Evolutionary conservation across 2,113 vertebrate genomes (phyloP).

Genomic region (Eurypyga helias): DNA sequence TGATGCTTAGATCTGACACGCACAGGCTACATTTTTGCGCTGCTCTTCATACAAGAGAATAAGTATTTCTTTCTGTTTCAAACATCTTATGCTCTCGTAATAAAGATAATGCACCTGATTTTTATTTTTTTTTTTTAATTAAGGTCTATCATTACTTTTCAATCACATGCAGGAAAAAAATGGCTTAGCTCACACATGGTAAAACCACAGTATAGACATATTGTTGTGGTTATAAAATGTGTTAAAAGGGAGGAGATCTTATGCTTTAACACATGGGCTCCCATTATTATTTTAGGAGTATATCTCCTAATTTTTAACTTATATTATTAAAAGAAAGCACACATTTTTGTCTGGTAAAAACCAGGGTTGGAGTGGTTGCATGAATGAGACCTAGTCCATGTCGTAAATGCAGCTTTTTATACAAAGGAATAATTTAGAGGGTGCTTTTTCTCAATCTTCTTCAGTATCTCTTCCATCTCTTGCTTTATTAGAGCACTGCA

Average conservation of each 20-base stretch:
- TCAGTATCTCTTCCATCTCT: background rate
- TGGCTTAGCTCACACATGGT: background rate
- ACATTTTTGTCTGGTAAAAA: background rate
- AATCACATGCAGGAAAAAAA: background rate
- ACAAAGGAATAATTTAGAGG: background rate
- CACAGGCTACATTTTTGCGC: background rate
- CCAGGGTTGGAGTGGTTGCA: background rate
- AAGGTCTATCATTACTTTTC: background rate
- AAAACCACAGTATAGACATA: background rate
- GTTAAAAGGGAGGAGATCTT: background rate
- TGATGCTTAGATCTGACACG: background rate
- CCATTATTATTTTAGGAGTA: background rate
- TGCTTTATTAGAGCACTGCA: background rate
- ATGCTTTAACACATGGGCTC: background rate
- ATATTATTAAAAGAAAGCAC: background rate
- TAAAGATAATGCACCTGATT: background rate
- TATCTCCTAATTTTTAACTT: background rate
- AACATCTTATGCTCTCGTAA: background rate
- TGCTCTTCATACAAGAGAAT: background rate
- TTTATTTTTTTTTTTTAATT: background rate
- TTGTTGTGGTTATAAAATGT: background rate
- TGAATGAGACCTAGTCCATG: background rate
- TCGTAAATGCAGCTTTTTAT: background rate
- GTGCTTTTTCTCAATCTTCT: background rate
- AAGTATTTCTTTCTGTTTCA: background rate